Evolutionary conservation across 92 coral and sea anemone genomes (phyloP), one percentile per base, ranked within the genome.

Genomic region (Diadumene lineata): DNA sequence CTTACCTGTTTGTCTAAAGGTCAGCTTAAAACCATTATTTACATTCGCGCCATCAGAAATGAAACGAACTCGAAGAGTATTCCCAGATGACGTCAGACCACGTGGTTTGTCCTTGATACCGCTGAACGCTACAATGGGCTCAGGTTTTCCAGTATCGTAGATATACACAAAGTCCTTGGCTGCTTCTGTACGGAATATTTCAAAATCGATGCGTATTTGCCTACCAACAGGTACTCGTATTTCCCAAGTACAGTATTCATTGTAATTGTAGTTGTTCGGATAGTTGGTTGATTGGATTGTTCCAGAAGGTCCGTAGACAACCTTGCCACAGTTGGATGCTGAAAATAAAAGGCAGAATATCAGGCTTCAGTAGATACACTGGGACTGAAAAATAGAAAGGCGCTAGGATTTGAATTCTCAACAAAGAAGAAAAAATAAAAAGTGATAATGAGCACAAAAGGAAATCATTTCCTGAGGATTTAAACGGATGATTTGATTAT

Each of bases 211-310:
- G 19, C 88, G 89, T 10, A 96, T 91, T 70, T 92, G 92, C 69
- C 92, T 96, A 16, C 99, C 99, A n/a, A 58, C 69, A 0, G 99
- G 97, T 4, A 96, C 99, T 21, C 81, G 86, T 55, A 96, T 92
- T 43, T 96, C 85, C 99, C 99, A 96, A 2, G 99, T 96, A 53
- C 99, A 96, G 82, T 96, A 96, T 56, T 91, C 91, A 74, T 96
- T 86, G 90, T 82, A 79, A 6, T 78, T 85, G 66, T 96, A 96
- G 68, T 88, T 77, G 72, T 88, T 89, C 31, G 99, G 99, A 80
- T 88, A 94, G 73, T 94, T 88, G 34, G 97, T 74, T 25, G 98
- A 94, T 50, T 92, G 84, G 22, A 94, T 74, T 7, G 86, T 78
- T 28, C 98, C 98, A 7, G 87, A 80, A 11, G 98, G 98, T 34